Evolutionary conservation across 2,888 invertebrate genomes (phyloP).

Genomic region (Parapristionchus giblindavisi): DNA sequence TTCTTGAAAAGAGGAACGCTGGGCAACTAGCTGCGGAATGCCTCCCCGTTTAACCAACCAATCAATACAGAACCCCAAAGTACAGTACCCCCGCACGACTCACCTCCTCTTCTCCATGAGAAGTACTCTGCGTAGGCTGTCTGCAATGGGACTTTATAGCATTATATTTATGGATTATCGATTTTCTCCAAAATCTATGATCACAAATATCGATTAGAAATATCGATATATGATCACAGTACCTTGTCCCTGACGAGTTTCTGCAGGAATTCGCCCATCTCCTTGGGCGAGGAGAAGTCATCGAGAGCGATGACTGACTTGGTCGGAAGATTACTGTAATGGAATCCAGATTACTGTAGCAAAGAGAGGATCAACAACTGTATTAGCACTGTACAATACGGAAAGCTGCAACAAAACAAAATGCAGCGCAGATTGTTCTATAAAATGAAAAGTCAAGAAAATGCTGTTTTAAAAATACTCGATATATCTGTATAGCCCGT

Average conservation of each 20-base stretch:
- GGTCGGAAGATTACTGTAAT: conserved; percentile 56
- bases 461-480: too few relatives aligned
- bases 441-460: too few relatives aligned
- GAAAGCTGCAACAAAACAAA: too few relatives aligned
- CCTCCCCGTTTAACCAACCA: too few relatives aligned
- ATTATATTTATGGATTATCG: not conserved
- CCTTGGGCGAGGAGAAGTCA: conserved; percentile 58
- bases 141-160: conserved; percentile 41
- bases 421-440: too few relatives aligned
- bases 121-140: conserved; percentile 64
- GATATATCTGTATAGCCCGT: too few relatives aligned
- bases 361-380: not conserved
- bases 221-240: not conserved
- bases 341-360: not conserved
- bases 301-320: conserved; percentile 66
- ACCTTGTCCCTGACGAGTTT: conserved; percentile 44
- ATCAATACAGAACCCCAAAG: too few relatives aligned
- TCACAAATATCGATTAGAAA: not conserved
- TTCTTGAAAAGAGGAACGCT: too few relatives aligned
- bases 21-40: too few relatives aligned
- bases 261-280: conserved; percentile 58
- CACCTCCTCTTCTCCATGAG: conserved; percentile 59
- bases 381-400: not conserved
- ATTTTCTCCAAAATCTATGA: not conserved
- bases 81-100: too few relatives aligned